Conservation (phyloP, 92 coral and sea anemone genomes). For the Palythoa caribaeorum region DNA sequence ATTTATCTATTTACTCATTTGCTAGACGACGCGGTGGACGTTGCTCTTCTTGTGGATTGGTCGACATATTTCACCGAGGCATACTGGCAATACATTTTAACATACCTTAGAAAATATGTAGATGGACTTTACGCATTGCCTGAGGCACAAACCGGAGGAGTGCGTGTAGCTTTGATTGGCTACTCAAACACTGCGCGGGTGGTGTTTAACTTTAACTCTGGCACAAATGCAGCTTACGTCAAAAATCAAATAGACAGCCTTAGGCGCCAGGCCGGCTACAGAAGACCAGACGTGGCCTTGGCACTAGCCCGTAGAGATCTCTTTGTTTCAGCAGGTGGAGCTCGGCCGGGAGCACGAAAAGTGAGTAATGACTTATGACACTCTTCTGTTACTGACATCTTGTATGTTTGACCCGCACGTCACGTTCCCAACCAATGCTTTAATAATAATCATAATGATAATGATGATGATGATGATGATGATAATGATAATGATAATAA, state of each 20-base stretch:
- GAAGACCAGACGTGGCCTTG: conserved; percentile 76
- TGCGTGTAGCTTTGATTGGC: conserved; percentile 43
- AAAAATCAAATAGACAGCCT: conserved; percentile 58
- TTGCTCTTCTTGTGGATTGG: conserved; percentile 47
- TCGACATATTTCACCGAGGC: conserved; percentile 34
- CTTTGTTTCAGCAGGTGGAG: conserved; percentile 60
- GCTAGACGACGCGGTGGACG: conserved; percentile 16
- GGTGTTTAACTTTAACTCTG: conserved; percentile 48
- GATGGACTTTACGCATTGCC: conserved; percentile 15
- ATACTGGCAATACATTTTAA: conserved; percentile 43
- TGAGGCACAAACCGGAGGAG: conserved; percentile 15
- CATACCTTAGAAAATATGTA: conserved; percentile 18
- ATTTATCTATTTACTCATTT: neutral
- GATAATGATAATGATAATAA: no score
- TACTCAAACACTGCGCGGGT: conserved; percentile 28
- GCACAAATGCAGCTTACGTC: conserved; percentile 55
- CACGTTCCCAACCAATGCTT: no score
- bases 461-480: no score
- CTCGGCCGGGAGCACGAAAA: conserved; percentile 70
- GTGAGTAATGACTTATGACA: conserved; percentile 22
- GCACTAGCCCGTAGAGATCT: conserved; percentile 59
- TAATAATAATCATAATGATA: no score
- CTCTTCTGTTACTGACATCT: neutral
- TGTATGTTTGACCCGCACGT: no score
- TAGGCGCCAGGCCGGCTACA: conserved; percentile 65